Evolutionary conservation across 2,797 vertebrate species (phyloP).

Genomic region (Lophura swinhoii): DNA sequence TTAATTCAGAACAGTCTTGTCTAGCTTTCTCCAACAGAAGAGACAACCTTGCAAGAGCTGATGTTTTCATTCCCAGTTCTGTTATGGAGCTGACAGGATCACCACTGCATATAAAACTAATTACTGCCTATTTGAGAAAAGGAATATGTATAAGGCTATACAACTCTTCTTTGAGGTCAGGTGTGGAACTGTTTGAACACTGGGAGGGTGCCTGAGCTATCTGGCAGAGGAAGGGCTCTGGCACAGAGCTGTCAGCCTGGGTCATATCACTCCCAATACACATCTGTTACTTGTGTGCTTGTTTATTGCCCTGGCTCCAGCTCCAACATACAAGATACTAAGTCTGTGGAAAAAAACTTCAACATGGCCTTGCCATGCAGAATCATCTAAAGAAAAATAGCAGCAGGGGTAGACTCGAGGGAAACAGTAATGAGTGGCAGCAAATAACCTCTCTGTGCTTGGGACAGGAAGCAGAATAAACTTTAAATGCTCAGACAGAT

Average conservation of each 20-base stretch:
- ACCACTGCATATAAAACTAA: neutral
- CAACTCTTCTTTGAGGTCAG: neutral
- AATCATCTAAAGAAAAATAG: neutral
- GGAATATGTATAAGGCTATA: neutral
- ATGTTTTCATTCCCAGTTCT: neutral
- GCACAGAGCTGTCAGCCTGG: neutral
- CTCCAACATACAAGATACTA: neutral
- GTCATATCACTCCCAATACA: neutral
- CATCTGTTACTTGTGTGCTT: neutral
- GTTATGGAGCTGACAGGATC: neutral
- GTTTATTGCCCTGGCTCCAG: neutral
- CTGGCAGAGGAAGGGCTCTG: neutral
- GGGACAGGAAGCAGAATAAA: neutral
- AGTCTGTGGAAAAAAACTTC: neutral
- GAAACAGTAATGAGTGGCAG: neutral
- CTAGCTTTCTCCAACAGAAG: neutral
- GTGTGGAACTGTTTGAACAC: neutral
- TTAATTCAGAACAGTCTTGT: conserved; percentile 11
- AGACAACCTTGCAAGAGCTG: neutral
- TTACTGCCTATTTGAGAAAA: neutral
- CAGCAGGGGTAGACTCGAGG: neutral
- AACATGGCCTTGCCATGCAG: neutral
- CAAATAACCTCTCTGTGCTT: neutral
- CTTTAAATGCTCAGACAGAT: neutral
- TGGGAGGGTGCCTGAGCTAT: neutral